Evolutionary conservation across 2,888 invertebrate genomes (phyloP).

Genomic region (Oeneis ivallda): DNA sequence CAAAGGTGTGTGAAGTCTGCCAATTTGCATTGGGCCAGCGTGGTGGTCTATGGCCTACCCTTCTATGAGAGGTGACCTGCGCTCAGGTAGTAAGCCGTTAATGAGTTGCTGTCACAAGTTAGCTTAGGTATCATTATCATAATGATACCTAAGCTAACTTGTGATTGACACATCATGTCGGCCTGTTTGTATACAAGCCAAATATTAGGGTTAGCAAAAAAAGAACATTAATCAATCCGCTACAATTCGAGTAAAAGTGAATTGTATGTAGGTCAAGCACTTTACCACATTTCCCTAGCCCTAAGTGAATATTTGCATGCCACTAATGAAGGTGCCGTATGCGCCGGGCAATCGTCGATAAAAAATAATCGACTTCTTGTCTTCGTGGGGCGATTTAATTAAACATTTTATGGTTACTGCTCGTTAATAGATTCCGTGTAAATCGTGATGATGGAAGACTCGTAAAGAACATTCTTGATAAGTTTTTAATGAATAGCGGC

Average conservation of each 20-base stretch:
- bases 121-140: too few species aligned
- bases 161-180: too few species aligned
- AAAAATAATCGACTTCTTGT: constrained; percentile 60
- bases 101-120: too few species aligned
- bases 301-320: constrained; percentile 76
- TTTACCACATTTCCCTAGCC: constrained; percentile 50
- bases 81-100: too few species aligned
- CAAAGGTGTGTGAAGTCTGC: too few species aligned
- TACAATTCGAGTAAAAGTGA: constrained; percentile 21
- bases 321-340: constrained; percentile 57
- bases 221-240: background rate
- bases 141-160: too few species aligned
- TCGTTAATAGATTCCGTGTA: constrained; percentile 40
- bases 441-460: constrained; percentile 23
- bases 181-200: too few species aligned
- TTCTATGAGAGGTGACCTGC: too few species aligned
- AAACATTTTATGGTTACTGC: constrained; percentile 51
- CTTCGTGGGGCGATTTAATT: constrained; percentile 58
- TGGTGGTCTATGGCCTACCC: too few species aligned
- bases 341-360: constrained; percentile 53
- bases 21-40: too few species aligned
- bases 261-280: constrained; percentile 56
- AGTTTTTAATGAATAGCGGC: background rate
- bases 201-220: background rate
- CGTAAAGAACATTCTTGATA: background rate